Evolutionary conservation across 2,888 invertebrate genomes (phyloP).

Genomic region (Lamproptera curius): DNA sequence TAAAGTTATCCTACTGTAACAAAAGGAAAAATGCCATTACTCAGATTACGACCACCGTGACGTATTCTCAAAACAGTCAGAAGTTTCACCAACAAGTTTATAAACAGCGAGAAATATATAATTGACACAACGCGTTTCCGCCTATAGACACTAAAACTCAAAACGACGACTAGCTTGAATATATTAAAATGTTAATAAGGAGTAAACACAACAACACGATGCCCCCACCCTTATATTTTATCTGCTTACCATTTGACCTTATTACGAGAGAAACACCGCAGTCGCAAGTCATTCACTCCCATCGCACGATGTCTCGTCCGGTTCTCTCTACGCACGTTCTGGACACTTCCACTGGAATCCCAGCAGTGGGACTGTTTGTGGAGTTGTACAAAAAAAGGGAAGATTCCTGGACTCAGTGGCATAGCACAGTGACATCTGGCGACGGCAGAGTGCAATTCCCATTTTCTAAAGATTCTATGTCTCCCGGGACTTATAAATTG

Average conservation of each 20-base stretch:
- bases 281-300: constrained; percentile 8
- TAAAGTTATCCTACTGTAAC: too few species aligned
- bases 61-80: too few species aligned
- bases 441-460: constrained; percentile 84
- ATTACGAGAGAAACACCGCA: constrained; percentile 7
- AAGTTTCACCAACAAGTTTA: too few species aligned
- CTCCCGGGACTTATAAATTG: constrained; percentile 84
- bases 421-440: constrained; percentile 78
- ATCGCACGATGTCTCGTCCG: constrained; percentile 58
- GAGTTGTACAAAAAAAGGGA: constrained; percentile 82
- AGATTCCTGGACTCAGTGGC: constrained; percentile 82
- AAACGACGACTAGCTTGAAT: neutral
- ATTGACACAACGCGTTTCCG: too few species aligned
- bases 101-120: too few species aligned
- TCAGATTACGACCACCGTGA: too few species aligned
- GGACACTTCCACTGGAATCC: constrained; percentile 83
- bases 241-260: constrained; percentile 18
- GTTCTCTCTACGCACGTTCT: constrained; percentile 86
- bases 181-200: neutral
- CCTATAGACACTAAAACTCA: too few species aligned
- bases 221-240: constrained; percentile 12
- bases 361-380: constrained; percentile 82
- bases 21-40: too few species aligned
- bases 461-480: constrained; percentile 76
- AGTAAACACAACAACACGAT: constrained; percentile 5